Evolutionary conservation across 2,888 invertebrate species (phyloP), one percentile per base, ranked within the genome.

Genomic region (Clivina fossor): DNA sequence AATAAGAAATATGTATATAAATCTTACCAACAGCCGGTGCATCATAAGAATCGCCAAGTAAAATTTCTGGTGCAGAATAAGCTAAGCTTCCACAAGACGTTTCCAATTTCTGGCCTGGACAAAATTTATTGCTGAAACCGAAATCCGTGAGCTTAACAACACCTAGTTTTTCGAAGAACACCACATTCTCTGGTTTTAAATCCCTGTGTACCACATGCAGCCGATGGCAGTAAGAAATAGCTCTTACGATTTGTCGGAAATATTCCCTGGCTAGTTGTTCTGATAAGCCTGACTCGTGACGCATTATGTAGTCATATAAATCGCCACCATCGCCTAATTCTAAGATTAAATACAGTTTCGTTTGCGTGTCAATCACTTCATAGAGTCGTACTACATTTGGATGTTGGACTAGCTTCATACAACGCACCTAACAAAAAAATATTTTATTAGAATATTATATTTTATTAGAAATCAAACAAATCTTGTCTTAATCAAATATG

Each of bases 331-430:
- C 97, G 11, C 96, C 99, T 68, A 97, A 79, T 78, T 99, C 99
- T 71, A 99, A 79, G 71, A 99, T 96, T 74, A 94, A 82, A 78
- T 94, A 94, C 68, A 97, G 80, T 78, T 99, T 98, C 61, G 96
- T 96, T 74, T 95, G 93, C 28, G 99, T 99, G 77, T 99, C 99
- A 71, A 99, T 99, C 61, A 99, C 98, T 80, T 99, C 97, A 77
- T 99, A 99, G 44, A 99, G 80, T 54, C 97, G 82, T 40, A 99
- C 98, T 32, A 99, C 97, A 78, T 99, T 95, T 24, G 98, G 97
- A 78, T 99, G 99, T 74, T 99, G 98, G 40, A 99, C 98, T 66
- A 99, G 78, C 77, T 98, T 98, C 97, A 98, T 98, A 74, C 97
- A 98, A 62, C 95, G 84, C 60, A 93, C 87, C 91, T 88, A 69